Conservation (phyloP, 1,140 invertebrate genomes). For the Macrobrachium rosenbergii region DNA sequence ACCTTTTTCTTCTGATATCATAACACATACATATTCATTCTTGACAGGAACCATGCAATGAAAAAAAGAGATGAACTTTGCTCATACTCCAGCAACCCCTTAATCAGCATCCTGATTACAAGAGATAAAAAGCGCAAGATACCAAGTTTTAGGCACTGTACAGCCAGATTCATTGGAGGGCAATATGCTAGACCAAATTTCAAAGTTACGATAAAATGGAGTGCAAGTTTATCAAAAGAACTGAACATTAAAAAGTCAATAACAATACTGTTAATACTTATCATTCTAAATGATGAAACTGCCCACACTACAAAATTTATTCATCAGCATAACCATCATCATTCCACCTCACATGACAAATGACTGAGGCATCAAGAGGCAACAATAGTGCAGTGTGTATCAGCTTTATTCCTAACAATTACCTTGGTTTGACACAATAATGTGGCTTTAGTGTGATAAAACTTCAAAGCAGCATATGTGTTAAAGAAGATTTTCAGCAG, state of each 20-base stretch:
- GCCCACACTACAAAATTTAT: slow-evolving; percentile 33
- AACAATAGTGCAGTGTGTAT: slow-evolving; percentile 20
- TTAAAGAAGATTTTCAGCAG: not conserved
- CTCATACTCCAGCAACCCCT: slow-evolving; percentile 3
- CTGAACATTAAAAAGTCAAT: slow-evolving; percentile 30
- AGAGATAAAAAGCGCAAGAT: slow-evolving; percentile 1
- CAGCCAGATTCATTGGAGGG: slow-evolving; percentile 23
- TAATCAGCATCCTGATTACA: slow-evolving; percentile 23
- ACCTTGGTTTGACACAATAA: not conserved
- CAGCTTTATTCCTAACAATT: slow-evolving; percentile 27
- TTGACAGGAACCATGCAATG: slow-evolving; percentile 41
- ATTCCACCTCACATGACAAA: slow-evolving; percentile 15
- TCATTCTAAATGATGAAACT: slow-evolving; percentile 45
- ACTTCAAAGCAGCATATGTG: slow-evolving; percentile 34
- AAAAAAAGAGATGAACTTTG: slow-evolving; percentile 36
- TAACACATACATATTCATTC: slow-evolving; percentile 37
- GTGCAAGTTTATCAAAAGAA: slow-evolving; percentile 43
- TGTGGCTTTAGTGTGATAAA: not conserved
- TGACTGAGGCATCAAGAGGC: slow-evolving; percentile 2
- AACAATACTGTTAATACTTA: slow-evolving; percentile 36
- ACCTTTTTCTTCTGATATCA: slow-evolving; percentile 36
- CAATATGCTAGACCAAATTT: slow-evolving; percentile 11
- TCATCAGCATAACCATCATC: not conserved
- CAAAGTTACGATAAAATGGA: slow-evolving; percentile 13
- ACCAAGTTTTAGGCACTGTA: slow-evolving; percentile 32